These are phyloP conservation scores for Euclidia mi DNA, from an alignment of 2,888 invertebrate species.

Conservation along the genomic window DNA sequence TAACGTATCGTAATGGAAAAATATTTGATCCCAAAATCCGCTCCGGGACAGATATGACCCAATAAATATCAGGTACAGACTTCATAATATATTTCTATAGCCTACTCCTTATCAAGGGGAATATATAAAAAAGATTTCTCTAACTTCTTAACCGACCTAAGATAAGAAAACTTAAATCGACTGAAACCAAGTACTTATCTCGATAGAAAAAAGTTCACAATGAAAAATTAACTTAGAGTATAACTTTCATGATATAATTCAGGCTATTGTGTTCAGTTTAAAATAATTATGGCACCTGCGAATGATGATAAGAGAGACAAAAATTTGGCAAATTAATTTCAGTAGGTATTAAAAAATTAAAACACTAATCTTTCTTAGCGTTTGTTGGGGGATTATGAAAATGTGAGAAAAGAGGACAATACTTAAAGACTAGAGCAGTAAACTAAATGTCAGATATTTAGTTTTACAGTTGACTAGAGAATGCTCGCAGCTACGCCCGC, in stretches of 20 bases:
- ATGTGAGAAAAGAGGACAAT: too few species aligned
- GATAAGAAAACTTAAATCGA: constrained; percentile 19
- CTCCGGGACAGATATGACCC: constrained; percentile 33
- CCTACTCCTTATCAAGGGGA: constrained; percentile 23
- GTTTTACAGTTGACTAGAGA: too few species aligned
- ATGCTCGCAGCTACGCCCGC: too few species aligned
- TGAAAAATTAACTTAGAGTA: constrained; percentile 15
- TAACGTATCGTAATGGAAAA: constrained; percentile 41
- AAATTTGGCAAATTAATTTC: constrained; percentile 35
- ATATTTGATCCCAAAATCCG: constrained; percentile 45
- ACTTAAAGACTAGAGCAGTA: too few species aligned
- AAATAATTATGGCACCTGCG: constrained; percentile 40
- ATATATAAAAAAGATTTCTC: constrained; percentile 14
- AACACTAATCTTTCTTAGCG: constrained; percentile 29
- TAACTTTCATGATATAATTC: not conserved
- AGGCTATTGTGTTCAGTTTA: not conserved
- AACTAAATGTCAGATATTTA: too few species aligned
- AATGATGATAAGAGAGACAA: constrained; percentile 27
- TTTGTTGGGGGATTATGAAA: constrained; percentile 16
- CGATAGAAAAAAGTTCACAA: constrained; percentile 27
- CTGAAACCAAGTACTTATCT: constrained; percentile 19
- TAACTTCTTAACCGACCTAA: constrained; percentile 18
- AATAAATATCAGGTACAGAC: constrained; percentile 46
- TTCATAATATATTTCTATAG: constrained; percentile 15
- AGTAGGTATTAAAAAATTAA: constrained; percentile 20